Base-by-base conservation (phyloP, 2,113 vertebrate species). In the Myodes glareolus region DNA sequence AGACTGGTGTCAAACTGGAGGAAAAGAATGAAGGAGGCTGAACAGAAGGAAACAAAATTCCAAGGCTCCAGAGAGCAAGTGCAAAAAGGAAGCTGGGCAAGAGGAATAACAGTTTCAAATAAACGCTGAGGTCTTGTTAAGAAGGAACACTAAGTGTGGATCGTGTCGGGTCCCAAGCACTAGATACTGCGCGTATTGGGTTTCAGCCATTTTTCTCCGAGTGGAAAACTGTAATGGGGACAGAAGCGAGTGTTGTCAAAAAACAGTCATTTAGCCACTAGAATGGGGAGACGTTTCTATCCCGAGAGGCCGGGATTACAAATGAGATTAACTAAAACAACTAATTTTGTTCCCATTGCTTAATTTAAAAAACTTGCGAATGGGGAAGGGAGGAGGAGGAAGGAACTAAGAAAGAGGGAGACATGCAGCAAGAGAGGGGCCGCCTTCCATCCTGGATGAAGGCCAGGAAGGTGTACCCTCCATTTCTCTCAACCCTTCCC, bases 161-260 rank as follows among this genome's bases (percentile, higher is more conserved):
- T 6, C 31, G 96, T 68, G 82, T 95, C 82, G 63, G 90, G 95
- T 96, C 97, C 93, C 93, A 50, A 21, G 55, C 1, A 7, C 95
- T 67, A 91, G 93, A 97, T 93, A 96, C 78, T 47, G 33, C 47
- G 52, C 0, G 50, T 82, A 61, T 90, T 87, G 72, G 5, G 8
- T 92, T 97, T 96, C 80, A 96, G 93, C 73, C 55, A 0, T 87
- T 95, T 96, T 92, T 97, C 84, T 92, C 0, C n/a, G 33, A 33
- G 36, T 55, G n/a, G 68, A 96, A 96, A 81, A 29, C 39, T 29
- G 4, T 89, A 81, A 86, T 31, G 31, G 61, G 80, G 90, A 93
- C 73, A 92, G 80, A 97, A 80, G 33, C 1, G 7, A 82, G 52
- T 94, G 95, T 92, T 84, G 29, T 96, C 78, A 92, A 50, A 95